Percentiles rank a stretch among this genome's conserved stretches.
Evolutionary conservation across 2,888 invertebrate species (phyloP).

Genomic region (Rhagonycha fulva): DNA sequence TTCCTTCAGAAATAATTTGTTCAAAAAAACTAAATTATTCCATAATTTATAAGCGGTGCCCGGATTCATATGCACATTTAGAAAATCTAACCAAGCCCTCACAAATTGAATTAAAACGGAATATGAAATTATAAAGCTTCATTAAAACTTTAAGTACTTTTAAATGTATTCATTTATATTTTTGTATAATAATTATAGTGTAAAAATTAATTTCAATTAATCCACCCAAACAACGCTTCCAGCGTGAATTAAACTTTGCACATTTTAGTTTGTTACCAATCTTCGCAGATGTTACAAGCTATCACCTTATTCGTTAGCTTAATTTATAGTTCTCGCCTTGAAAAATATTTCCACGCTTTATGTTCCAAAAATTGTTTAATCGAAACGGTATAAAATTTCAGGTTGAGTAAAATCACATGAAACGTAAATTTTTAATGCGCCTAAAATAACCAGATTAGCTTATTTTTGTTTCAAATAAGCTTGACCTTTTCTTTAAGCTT

Average conservation of each 20-base stretch:
- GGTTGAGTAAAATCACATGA: not conserved
- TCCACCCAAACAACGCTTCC: not conserved
- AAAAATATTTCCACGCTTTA: conserved; percentile 1
- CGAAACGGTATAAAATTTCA: not conserved
- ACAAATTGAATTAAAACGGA: not conserved
- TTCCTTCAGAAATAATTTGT: not conserved
- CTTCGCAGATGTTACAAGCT: conserved; percentile 17
- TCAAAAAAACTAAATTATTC: not conserved
- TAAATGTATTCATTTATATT: not conserved
- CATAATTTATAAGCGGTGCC: not conserved
- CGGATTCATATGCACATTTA: not conserved
- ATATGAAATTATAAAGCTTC: not conserved
- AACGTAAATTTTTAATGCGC: not conserved
- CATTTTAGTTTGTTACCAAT: conserved; percentile 11
- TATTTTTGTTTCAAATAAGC: not conserved
- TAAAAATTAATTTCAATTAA: not conserved
- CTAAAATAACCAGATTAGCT: not conserved
- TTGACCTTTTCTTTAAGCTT: conserved; percentile 10
- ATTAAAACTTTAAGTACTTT: not conserved
- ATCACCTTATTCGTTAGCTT: not conserved
- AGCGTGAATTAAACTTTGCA: conserved; percentile 3
- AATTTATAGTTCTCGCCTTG: conserved; percentile 11
- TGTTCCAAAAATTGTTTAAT: not conserved
- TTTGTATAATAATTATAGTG: not conserved
- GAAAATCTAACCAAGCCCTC: not conserved